phyloP scores from a whole-genome alignment of 2,113 vertebrate genomes.

The Ploceus nigricollis region DNA sequence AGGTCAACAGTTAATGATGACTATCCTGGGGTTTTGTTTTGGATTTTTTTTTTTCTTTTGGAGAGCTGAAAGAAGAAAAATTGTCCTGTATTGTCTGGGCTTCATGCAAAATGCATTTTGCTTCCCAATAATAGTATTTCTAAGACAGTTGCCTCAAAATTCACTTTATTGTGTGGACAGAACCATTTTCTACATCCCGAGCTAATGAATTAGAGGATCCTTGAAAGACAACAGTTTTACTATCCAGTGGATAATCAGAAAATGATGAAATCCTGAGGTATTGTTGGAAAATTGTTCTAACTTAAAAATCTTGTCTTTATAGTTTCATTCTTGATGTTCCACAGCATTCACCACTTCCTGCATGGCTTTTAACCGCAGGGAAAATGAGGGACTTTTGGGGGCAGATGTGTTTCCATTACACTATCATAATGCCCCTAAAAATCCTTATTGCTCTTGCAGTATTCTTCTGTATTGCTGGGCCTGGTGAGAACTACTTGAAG shows the following conservation, averaged over 20 bases:
- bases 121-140: neutral
- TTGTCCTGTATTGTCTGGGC: neutral
- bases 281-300: slow-evolving; percentile 61
- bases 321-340: slow-evolving; percentile 58
- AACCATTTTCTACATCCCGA: neutral
- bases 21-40: neutral
- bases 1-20: neutral
- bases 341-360: slow-evolving; percentile 56
- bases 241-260: neutral
- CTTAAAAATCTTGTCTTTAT: slow-evolving; percentile 53
- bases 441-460: slow-evolving; percentile 95
- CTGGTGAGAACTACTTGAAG: slow-evolving; percentile 27
- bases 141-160: neutral
- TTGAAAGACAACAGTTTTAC: neutral
- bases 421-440: slow-evolving; percentile 95
- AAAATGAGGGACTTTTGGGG: slow-evolving; percentile 96
- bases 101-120: neutral
- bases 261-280: neutral
- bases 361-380: slow-evolving; percentile 80
- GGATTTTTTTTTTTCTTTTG: neutral
- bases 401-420: slow-evolving; percentile 89
- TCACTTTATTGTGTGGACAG: neutral
- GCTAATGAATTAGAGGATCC: neutral
- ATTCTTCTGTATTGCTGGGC: slow-evolving; percentile 73
- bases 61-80: neutral